Evolutionary conservation across 2,888 invertebrate genomes (phyloP).

Genomic region (Mamestra brassicae): DNA sequence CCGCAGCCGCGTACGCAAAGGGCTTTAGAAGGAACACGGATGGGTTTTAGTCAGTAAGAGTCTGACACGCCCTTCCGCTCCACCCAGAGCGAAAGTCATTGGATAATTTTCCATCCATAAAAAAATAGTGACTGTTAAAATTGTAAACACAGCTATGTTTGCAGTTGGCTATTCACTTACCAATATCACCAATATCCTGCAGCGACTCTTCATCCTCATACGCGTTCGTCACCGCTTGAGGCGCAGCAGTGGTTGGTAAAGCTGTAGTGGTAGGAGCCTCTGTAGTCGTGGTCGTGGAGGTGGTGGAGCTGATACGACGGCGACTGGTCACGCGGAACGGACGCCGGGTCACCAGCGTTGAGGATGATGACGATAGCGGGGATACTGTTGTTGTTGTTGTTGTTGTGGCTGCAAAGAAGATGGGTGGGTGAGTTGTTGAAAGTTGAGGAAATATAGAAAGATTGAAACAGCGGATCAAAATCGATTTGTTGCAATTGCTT

Average conservation of each 20-base stretch:
- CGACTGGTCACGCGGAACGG: conserved; percentile 83
- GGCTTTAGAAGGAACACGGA: too few relatives aligned
- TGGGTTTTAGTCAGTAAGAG: too few relatives aligned
- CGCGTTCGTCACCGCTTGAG: conserved; percentile 53
- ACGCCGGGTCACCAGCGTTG: conserved; percentile 72
- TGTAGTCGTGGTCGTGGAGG: conserved; percentile 66
- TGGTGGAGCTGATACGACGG: conserved; percentile 72
- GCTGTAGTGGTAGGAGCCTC: conserved; percentile 49
- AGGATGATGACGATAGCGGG: conserved; percentile 56
- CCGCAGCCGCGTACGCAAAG: too few relatives aligned
- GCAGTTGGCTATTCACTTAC: conserved; percentile 63
- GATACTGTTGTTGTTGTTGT: conserved; percentile 21
- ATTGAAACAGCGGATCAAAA: too few relatives aligned
- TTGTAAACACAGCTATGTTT: too few relatives aligned
- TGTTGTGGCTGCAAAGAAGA: conserved; percentile 43
- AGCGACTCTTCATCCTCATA: conserved; percentile 82
- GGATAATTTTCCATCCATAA: too few relatives aligned
- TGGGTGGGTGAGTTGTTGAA: too few relatives aligned
- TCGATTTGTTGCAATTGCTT: too few relatives aligned
- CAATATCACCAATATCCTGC: conserved; percentile 83
- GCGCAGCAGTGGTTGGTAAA: conserved; percentile 14
- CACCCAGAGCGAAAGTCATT: too few relatives aligned
- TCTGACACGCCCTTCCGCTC: too few relatives aligned
- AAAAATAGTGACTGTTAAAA: too few relatives aligned
- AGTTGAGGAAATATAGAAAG: too few relatives aligned